phyloP scores from a whole-genome alignment of 2,888 invertebrate genomes.

The Pseudococcus viburni region DNA sequence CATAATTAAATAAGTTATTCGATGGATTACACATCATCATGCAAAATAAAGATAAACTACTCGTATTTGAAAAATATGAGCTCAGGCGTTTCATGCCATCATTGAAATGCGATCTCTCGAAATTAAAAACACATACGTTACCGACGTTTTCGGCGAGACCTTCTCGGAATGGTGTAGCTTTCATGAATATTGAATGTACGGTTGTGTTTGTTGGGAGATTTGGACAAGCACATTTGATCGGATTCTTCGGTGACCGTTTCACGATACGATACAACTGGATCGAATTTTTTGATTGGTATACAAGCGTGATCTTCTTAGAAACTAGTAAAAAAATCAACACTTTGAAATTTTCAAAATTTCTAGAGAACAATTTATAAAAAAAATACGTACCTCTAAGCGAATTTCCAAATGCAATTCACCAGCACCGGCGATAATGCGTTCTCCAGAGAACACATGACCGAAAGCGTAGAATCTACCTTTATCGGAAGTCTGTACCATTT shows the following conservation, averaged over 20 bases:
- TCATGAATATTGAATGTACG: slow-evolving; percentile 97
- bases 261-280: slow-evolving; percentile 98
- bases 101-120: slow-evolving; percentile 57
- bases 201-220: slow-evolving; percentile 99
- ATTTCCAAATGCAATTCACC: slow-evolving; percentile 99
- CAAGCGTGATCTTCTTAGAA: slow-evolving; percentile 97
- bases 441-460: slow-evolving; percentile 99
- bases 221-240: slow-evolving; percentile 95
- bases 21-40: neutral
- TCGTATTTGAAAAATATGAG: neutral
- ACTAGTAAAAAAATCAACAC: too few species aligned
- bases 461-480: slow-evolving; percentile 99
- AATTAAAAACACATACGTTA: slow-evolving; percentile 75
- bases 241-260: slow-evolving; percentile 97
- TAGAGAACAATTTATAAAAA: too few species aligned
- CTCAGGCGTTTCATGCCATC: slow-evolving; percentile 47
- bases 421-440: slow-evolving; percentile 99
- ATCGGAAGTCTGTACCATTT: slow-evolving; percentile 99
- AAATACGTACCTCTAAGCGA: slow-evolving; percentile 83
- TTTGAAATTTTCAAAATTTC: too few species aligned
- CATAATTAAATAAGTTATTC: slow-evolving; percentile 34
- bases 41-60: neutral
- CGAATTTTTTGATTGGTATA: slow-evolving; percentile 98
- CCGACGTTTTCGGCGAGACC: slow-evolving; percentile 98
- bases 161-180: slow-evolving; percentile 95